A percentile compares a stretch with the other conserved stretches of the same genome.
Conservation (phyloP, 2,113 vertebrate genomes). For the Vulpes lagopus region DNA sequence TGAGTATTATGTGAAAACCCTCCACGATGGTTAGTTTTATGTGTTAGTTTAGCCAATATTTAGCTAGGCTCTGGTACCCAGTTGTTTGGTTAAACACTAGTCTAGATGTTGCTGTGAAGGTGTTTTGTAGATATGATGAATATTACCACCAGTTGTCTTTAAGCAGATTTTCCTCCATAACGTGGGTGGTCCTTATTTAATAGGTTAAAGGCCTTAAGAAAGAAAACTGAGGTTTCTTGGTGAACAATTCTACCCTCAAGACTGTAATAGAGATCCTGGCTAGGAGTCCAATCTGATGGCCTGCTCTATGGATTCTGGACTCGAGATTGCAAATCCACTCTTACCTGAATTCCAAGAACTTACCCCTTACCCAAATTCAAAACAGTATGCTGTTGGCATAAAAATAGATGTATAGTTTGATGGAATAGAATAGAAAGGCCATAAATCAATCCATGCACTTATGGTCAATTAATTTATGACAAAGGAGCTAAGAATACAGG, state of each 20-base stretch:
- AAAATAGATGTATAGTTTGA: not conserved
- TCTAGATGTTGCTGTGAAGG: not conserved
- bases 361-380: not conserved
- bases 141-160: not conserved
- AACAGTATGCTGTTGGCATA: not conserved
- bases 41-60: not conserved
- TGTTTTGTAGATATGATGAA: not conserved
- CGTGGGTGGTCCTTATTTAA: not conserved
- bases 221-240: not conserved
- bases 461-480: not conserved
- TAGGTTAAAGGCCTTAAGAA: not conserved
- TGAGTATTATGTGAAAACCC: not conserved
- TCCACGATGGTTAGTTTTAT: not conserved
- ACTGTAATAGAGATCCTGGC: not conserved
- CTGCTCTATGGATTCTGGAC: not conserved
- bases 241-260: not conserved
- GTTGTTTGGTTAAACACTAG: not conserved
- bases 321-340: not conserved
- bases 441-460: not conserved
- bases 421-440: not conserved
- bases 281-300: not conserved
- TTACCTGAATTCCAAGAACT: not conserved
- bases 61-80: too few relatives aligned
- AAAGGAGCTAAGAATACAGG: not conserved
- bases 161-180: not conserved